Evolutionary conservation across 2,113 vertebrate species (phyloP).

Genomic region (Onychostoma macrolepis): DNA sequence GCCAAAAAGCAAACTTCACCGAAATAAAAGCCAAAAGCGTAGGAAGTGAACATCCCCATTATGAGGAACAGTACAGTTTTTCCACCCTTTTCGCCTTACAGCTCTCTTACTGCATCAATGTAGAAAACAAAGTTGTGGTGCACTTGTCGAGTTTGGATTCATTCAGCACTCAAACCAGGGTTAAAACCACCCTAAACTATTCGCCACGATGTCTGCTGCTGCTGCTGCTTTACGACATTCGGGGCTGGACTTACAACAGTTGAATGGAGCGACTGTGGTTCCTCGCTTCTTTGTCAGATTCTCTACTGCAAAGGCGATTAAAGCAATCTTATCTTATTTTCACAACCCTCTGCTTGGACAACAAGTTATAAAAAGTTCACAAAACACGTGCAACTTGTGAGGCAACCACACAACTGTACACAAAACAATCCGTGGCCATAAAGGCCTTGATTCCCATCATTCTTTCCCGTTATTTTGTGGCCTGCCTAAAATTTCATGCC

Average conservation of each 20-base stretch:
- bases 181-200: constrained; percentile 1
- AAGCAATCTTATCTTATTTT: background rate
- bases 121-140: background rate
- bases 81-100: background rate
- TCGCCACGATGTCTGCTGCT: constrained; percentile 11
- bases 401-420: background rate
- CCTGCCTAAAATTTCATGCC: constrained; percentile 23
- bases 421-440: background rate
- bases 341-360: background rate
- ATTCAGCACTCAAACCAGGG: background rate
- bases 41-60: background rate
- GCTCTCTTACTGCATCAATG: too few species aligned
- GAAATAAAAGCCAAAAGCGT: background rate
- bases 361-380: background rate
- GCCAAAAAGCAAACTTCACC: background rate
- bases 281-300: constrained; percentile 5
- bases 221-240: background rate
- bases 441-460: constrained; percentile 31
- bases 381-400: background rate
- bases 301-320: background rate
- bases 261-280: background rate
- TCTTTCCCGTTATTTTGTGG: constrained; percentile 42
- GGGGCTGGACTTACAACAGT: background rate
- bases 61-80: background rate
- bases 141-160: background rate